Percentiles rank a stretch among this genome's conserved stretches.
These are phyloP conservation scores for Chelonus formosanus DNA, from an alignment of 2,888 invertebrate genomes.

Conservation along the genomic window DNA sequence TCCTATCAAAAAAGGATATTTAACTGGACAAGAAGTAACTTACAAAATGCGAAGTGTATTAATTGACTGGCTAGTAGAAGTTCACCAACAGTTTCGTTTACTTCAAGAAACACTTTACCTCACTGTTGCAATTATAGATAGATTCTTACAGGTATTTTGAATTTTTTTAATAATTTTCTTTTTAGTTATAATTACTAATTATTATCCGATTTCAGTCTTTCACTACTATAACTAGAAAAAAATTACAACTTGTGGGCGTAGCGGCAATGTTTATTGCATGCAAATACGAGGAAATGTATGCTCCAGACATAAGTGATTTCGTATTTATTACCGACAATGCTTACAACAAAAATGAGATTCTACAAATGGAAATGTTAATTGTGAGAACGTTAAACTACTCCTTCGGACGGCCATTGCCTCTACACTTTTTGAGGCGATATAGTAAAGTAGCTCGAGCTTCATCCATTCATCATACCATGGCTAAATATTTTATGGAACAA, in stretches of 20 bases:
- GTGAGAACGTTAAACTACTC: constrained; percentile 80
- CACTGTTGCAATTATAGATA: constrained; percentile 87
- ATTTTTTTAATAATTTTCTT: constrained; percentile 2
- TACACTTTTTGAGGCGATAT: constrained; percentile 88
- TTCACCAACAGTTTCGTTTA: constrained; percentile 86
- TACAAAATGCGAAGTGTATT: constrained; percentile 88
- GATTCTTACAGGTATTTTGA: constrained; percentile 79
- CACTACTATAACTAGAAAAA: constrained; percentile 72
- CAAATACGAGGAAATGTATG: constrained; percentile 95
- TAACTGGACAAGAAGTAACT: constrained; percentile 77
- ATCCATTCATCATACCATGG: constrained; percentile 77
- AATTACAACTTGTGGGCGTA: constrained; percentile 88
- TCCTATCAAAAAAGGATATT: constrained; percentile 72
- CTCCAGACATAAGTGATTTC: constrained; percentile 88
- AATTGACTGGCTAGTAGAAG: constrained; percentile 94
- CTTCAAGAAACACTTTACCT: constrained; percentile 90
- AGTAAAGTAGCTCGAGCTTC: constrained; percentile 71
- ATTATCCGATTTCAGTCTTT: constrained; percentile 65
- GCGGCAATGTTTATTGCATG: constrained; percentile 89
- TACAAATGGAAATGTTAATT: constrained; percentile 84
- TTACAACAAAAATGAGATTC: constrained; percentile 80
- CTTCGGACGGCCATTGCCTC: constrained; percentile 85
- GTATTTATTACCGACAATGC: constrained; percentile 90
- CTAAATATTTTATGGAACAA: constrained; percentile 92
- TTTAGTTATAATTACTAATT: constrained; percentile 41